Base-by-base conservation (phyloP, 2,113 vertebrate genomes). In the Varanus komodoensis region DNA sequence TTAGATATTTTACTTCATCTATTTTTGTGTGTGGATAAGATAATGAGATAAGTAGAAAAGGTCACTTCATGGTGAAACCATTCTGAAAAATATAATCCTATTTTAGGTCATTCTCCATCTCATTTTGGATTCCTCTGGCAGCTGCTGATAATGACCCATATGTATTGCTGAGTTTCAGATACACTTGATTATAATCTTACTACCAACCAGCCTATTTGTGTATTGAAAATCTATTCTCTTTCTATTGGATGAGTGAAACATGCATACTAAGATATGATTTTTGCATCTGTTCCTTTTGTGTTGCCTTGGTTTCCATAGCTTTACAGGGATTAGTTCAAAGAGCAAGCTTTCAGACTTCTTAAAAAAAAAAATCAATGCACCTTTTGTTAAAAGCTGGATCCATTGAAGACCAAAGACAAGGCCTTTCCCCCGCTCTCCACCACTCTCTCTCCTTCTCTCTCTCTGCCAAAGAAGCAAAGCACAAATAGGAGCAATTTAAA, bases 251-350 rank as follows among this genome's bases (percentile, higher is more conserved):
- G 86, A 86, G 82, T 9, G 1, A 32, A 11, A 0, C n/a, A 71
- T 52, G 29, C 2, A 8, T 3, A 87, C 89, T 19, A 89, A 89
- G 29, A 93, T 0, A 44, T 8, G 52, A 6, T 91, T 92, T 44
- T 64, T 89, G 17, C 75, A 2, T 84, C 21, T 80, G 74, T 9
- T 71, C 0, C 29, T 69, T 80, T 64, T 82, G 83, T 89, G 87
- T 88, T 50, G 25, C 85, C 91, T 95, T 34, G 68, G 92, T 91
- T 93, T 92, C 19, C 29, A 79, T 64, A 64, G 23, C 8, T 84
- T 81, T 93, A 7, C 32, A 73, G n/a, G 73, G 52, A 79, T 87
- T 82, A 15, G 12, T 79, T 87, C 4, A 15, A 1, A 82, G 48
- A 27, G 90, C 90, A 93, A 82, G 4, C 32, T 88, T 21, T 25